These are phyloP conservation scores for Callinectes sapidus DNA, from an alignment of 2,888 invertebrate species.

Conservation along the genomic window DNA sequence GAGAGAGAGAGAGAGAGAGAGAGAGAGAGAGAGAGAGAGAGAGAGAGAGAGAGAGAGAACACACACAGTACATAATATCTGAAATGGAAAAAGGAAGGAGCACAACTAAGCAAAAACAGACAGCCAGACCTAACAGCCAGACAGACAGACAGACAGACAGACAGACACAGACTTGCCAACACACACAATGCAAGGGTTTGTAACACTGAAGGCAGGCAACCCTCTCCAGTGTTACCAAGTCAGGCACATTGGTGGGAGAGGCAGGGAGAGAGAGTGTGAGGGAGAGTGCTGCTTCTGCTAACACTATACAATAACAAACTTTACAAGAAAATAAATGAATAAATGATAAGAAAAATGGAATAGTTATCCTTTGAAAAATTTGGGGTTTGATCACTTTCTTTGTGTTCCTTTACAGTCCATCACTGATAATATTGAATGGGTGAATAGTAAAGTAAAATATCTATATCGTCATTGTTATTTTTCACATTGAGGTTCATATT, in stretches of 20 bases:
- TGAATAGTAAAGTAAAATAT: too few species aligned
- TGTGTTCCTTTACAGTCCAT: too few species aligned
- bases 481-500: too few species aligned
- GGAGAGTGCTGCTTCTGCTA: not conserved
- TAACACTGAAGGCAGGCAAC: not conserved
- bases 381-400: too few species aligned
- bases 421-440: too few species aligned
- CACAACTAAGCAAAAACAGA: not conserved
- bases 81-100: not conserved
- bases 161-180: conserved; percentile 12
- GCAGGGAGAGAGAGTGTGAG: not conserved
- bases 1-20: conserved; percentile 3
- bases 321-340: too few species aligned
- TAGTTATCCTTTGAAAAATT: too few species aligned
- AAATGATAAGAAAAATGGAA: too few species aligned
- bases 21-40: conserved; percentile 30
- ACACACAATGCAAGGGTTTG: not conserved
- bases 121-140: not conserved
- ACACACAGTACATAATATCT: not conserved
- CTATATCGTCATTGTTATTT: too few species aligned
- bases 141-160: conserved; percentile 20
- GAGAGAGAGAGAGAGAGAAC: conserved; percentile 20
- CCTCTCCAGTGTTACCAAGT: not conserved
- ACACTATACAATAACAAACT: too few species aligned
- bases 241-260: not conserved